These are phyloP conservation scores for Cygnus buccinator DNA, from an alignment of 2,113 vertebrate genomes.

Conservation along the genomic window DNA sequence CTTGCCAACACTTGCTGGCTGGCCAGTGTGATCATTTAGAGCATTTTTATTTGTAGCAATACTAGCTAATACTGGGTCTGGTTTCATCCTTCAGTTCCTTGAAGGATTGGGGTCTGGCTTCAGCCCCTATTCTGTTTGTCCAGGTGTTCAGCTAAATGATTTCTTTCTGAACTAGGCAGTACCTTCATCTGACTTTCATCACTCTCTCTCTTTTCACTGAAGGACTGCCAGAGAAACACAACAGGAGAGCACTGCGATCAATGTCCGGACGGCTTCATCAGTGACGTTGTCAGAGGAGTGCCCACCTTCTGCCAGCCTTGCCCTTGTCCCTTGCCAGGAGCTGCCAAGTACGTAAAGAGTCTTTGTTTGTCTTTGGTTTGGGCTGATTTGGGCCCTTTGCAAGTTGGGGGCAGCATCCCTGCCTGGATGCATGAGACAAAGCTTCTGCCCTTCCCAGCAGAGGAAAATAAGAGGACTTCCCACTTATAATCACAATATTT, in stretches of 20 bases:
- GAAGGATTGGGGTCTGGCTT: neutral
- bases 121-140: neutral
- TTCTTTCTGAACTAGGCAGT: neutral
- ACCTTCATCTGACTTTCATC: neutral
- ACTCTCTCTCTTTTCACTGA: conserved; percentile 7
- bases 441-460: neutral
- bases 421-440: neutral
- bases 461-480: neutral
- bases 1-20: neutral
- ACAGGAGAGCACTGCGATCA: conserved; percentile 90
- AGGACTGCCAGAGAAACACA: conserved; percentile 91
- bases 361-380: neutral
- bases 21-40: neutral
- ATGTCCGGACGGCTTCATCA: conserved; percentile 87
- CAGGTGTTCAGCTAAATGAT: neutral
- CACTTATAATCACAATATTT: neutral
- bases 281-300: conserved; percentile 60
- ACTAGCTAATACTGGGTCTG: neutral
- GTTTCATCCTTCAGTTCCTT: neutral
- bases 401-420: neutral
- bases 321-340: conserved; percentile 85
- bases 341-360: conserved; percentile 84
- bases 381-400: neutral
- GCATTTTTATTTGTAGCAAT: neutral
- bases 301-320: conserved; percentile 84